Conservation (phyloP, 2,797 vertebrate genomes). For the Delichon dasypus region DNA sequence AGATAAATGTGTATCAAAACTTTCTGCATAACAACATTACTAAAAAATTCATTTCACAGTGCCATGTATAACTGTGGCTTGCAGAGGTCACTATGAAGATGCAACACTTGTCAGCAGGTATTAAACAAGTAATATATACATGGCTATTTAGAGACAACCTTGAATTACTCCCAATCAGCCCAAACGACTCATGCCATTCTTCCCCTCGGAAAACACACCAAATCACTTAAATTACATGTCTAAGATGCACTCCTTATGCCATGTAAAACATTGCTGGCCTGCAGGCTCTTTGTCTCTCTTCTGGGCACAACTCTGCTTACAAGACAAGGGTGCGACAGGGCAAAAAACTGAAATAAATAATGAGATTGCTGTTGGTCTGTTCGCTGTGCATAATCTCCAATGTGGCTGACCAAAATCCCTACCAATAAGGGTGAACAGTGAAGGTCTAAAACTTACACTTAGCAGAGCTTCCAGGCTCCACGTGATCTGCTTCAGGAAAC, state of each 20-base stretch:
- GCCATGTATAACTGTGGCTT: background rate
- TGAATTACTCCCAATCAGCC: background rate
- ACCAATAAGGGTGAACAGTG: background rate
- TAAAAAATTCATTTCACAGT: constrained; percentile 40
- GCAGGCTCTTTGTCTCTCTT: background rate
- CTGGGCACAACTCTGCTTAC: background rate
- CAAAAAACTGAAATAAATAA: background rate
- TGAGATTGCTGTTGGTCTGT: background rate
- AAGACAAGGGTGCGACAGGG: background rate
- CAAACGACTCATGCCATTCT: constrained; percentile 18
- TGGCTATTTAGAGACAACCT: constrained; percentile 2
- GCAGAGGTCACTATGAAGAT: constrained; percentile 20
- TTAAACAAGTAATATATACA: constrained; percentile 27
- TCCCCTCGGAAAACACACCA: constrained; percentile 7
- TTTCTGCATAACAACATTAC: background rate
- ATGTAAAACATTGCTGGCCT: background rate
- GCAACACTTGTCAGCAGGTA: constrained; percentile 22
- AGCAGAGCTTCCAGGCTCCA: background rate
- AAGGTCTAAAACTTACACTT: background rate
- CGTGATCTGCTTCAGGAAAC: background rate
- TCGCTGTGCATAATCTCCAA: background rate
- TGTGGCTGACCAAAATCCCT: background rate
- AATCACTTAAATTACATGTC: background rate
- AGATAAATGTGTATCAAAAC: constrained; percentile 37
- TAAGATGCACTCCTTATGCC: background rate